Evolutionary conservation across 2,888 invertebrate genomes (phyloP), one percentile per base, ranked within the genome.

Genomic region (Meteorus colon): DNA sequence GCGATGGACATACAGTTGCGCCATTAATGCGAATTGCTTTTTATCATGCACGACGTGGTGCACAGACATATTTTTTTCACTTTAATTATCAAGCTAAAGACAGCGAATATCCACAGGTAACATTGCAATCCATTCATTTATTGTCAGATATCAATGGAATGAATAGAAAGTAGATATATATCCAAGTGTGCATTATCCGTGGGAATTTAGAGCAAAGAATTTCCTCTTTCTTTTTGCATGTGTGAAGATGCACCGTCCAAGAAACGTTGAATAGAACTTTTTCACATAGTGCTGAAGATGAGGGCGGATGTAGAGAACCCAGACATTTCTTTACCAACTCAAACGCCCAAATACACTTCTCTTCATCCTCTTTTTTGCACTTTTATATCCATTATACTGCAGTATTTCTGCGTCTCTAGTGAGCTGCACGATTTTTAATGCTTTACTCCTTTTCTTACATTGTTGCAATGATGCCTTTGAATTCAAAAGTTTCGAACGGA

Each of bases 1-100:
- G 95, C 85, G 97, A 97, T 89, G 96, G 95, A 0, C 95, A 96
- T 74, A 94, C 93, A 19, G 95, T 94, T 1, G 94, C 96, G 4
- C 96, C 96, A 0, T 91, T 95, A 79, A 91, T 95, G 82, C 89
- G 94, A 65, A 92, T 94, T 1, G 94, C 94, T 0, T 94, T 93
- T 88, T 91, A 94, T 75, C 95, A 95, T 85, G 94, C 95, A 0
- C 84, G 93, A 16, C 89, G 93, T 62, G 95, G 95, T 0, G 95
- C 95, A 1, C 91, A 91, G 81, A 95, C 95, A 0, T 95, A 93
- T 92, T 93, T 96, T 86, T 95, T 95, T 80, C 95, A 96, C 85
- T 96, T 96, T 85, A 94, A 94, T 63, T 96, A 97, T 88, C 95
- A 96, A 89, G 94, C 94, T 72, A 94, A 93, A 83, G 94, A 94